Evolutionary conservation across 2,113 vertebrate genomes (phyloP), one percentile per base, ranked within the genome.

Genomic region (Tringa solitaria): DNA sequence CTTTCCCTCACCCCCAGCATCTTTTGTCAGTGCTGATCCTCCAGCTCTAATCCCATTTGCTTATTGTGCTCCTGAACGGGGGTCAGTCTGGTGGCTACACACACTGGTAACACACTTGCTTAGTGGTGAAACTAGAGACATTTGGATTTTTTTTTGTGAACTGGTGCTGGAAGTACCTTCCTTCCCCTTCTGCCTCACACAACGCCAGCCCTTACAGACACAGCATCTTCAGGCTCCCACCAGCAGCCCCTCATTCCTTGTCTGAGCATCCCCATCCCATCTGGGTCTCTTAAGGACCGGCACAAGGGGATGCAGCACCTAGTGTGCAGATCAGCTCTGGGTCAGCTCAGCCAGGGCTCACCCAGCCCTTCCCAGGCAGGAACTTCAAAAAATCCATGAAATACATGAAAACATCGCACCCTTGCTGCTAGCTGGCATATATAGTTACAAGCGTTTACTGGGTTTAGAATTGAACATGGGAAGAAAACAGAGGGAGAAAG

Each of bases 391-490:
- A 61, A 67, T 50, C 72, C 22, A 7, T 9, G 20, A 15, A 63
- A 12, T 10, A 13, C 27, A 10, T 8, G 32, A 53, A 35, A 73
- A 37, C 0, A 1, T 35, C 3, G 3, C 11, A 37, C 11, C 39
- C 28, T 76, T 48, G 30, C 20, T 57, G 53, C 12, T 33, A 4
- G 9, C 43, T 41, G 21, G 22, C 35, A 8, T 4, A 3, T 3
- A 2, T 2, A 8, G 35, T 13, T 48, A 6, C 30, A 73, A 61
- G 35, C 4, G 18, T 15, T 35, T 32, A 1, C 15, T 18, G 43
- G 13, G 5, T 46, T 57, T 16, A 9, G 72, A 63, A 59, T 0
- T 32, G 43, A 19, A 30, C n/a, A 3, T 5, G 1, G 28, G 33
- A 56, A 35, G 59, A 8, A 16, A 39, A 8, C 20, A 64, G 37